Evolutionary conservation across 2,797 vertebrate species (phyloP).

Genomic region (Girardinus metallicus): DNA sequence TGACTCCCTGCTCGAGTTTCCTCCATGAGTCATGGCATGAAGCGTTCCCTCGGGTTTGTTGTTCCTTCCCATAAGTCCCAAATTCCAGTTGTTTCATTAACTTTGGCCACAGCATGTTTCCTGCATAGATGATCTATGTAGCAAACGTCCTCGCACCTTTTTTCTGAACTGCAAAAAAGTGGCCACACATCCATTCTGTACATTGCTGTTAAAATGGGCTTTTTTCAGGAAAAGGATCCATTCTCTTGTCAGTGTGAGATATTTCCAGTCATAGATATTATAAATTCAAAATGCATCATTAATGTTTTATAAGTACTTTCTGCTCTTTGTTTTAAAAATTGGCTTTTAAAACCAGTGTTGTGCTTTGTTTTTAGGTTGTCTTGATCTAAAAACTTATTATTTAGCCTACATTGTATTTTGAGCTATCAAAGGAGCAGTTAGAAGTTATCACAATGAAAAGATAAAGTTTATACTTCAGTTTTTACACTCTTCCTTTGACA

Average conservation of each 20-base stretch:
- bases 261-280: neutral
- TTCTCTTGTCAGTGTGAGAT: neutral
- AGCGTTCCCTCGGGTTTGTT: neutral
- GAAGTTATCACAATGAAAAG: neutral
- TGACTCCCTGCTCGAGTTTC: neutral
- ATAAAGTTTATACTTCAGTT: neutral
- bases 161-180: neutral
- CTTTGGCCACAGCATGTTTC: neutral
- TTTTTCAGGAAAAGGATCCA: neutral
- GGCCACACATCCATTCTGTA: neutral
- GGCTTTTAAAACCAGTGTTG: neutral
- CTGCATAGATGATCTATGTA: neutral
- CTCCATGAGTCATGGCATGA: neutral
- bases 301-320: neutral
- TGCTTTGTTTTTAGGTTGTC: neutral
- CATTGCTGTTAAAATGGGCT: neutral
- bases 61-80: neutral
- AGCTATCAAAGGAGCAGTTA: neutral
- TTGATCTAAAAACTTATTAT: neutral
- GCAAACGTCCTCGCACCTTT: neutral
- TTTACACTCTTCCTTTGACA: constrained; percentile 18
- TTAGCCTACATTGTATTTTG: neutral
- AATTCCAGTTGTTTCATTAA: neutral
- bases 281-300: neutral
- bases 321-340: neutral